Conservation (phyloP, 1,140 invertebrate species). For the Monomorium pharaonis region DNA sequence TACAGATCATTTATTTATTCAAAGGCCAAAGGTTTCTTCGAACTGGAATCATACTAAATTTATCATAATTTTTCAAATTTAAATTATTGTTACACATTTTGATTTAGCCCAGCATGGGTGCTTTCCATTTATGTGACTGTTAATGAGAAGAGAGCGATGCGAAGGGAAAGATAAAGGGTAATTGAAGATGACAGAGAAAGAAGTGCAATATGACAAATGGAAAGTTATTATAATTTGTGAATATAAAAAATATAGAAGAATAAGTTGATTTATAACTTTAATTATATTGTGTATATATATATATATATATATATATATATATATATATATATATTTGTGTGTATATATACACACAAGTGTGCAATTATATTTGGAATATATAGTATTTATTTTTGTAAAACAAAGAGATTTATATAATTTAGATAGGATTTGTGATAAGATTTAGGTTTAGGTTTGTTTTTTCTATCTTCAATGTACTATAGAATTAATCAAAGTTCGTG, state of each 20-base stretch:
- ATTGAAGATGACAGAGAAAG: not conserved
- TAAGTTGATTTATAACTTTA: not conserved
- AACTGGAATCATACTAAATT: not conserved
- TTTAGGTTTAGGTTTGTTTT: not conserved
- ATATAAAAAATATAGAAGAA: not conserved
- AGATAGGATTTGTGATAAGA: not conserved
- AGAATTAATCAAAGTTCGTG: not conserved
- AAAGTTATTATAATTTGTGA: not conserved
- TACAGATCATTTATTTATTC: constrained; percentile 33
- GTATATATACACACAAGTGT: not conserved
- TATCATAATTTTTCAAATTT: not conserved
- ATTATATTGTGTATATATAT: not conserved
- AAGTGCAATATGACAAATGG: not conserved
- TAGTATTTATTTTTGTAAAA: constrained; percentile 15
- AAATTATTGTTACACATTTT: not conserved
- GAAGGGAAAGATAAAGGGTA: not conserved
- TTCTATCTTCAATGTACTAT: not conserved
- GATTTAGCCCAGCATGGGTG: not conserved
- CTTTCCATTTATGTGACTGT: not conserved
- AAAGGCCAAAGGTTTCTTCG: not conserved
- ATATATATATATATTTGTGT: not conserved
- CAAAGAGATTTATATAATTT: not conserved
- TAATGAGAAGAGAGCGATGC: not conserved
- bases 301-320: not conserved
- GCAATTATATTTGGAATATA: not conserved